Base-by-base conservation (phyloP, 2,113 vertebrate genomes). In the Glareola pratincola region DNA sequence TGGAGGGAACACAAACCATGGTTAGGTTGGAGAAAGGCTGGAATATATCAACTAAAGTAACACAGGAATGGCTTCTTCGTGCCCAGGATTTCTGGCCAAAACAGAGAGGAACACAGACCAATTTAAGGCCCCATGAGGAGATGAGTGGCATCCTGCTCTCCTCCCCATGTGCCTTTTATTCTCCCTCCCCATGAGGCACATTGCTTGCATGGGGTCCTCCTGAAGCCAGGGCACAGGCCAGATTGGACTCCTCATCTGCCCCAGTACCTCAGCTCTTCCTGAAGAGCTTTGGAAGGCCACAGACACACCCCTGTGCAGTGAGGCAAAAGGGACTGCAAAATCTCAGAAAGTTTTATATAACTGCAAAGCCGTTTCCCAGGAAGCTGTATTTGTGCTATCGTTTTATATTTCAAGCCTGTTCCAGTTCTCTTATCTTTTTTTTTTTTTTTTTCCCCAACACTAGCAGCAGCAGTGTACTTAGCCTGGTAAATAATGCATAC, bases 401-500 rank as follows among this genome's bases (percentile, higher is more conserved):
- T 94, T 88, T 92, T 86, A 51, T 60, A 91, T 91, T 95, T 94
- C 82, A 89, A 93, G 78, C 48, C 59, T 90, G 59, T 72, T 92
- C 51, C 69, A 66, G 73, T 92, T 93, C 82, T 88, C 81, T 71
- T 63, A 8, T 74, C 21, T 59, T 43, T 11, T 77, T 77, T 53
- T 72, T 29, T 34, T 57, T 34, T 57, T 56, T 41, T 47, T 39
- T 32, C 5, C n/a, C 41, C 64, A 32, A 54, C 89, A 69, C 93
- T 43, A 83, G 92, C 92, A 90, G 82, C 89, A 88, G 92, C 92
- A 95, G 62, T 43, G 64, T 97, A 88, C 94, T 96, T 97, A 95
- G 81, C 67, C 94, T 97, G 92, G 98, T 98, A 98, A 98, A 98
- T 98, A 98, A 98, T 97, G 97, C 97, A 98, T 97, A 97, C 92